Base-by-base conservation (phyloP, 2,113 vertebrate genomes). In the Petromus typicus region DNA sequence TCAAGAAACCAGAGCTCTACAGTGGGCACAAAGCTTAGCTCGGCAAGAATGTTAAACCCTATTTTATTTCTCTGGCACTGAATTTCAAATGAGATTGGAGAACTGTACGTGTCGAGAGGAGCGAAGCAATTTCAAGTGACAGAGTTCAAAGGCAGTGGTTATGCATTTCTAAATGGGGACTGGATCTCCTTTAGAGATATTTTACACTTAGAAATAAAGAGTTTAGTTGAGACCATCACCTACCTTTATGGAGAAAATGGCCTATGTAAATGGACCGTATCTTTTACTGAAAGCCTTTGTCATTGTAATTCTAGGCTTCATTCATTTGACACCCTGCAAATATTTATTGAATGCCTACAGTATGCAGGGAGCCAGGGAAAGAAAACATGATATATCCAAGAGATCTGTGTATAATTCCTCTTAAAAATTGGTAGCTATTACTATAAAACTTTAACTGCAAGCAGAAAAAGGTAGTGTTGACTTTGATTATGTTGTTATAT, bases 71-170 rank as follows among this genome's bases (percentile, higher is more conserved):
- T 92, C 61, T 87, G 22, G 59, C 51, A 1, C 40, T 90, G 96
- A 97, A 95, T 96, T 95, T 95, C 63, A 98, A 98, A 97, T 94
- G 87, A 98, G 96, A 57, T 90, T 91, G 22, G 9, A 96, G 86
- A 95, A 91, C 71, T 27, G 37, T 64, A 90, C 90, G 67, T 95
- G 81, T 96, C 97, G 92, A 93, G 95, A 96, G 95, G 93, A 95
- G 81, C 23, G 93, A 94, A 97, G 94, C 61, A 96, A 95, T 97
- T 98, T 97, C 90, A 64, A 76, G 66, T 82, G 82, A 94, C 94
- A 96, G 98, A 98, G 97, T 98, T 98, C 96, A 98, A 97, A 98
- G 94, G 84, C 96, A 97, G 82, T 83, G 37, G 56, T 95, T 97
- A 96, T 81, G 37, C 78, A 73, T 97, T 96, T 96, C 90, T 73